These are phyloP conservation scores for Danio jaintianensis DNA, from an alignment of 2,797 vertebrate genomes.

Conservation along the genomic window DNA sequence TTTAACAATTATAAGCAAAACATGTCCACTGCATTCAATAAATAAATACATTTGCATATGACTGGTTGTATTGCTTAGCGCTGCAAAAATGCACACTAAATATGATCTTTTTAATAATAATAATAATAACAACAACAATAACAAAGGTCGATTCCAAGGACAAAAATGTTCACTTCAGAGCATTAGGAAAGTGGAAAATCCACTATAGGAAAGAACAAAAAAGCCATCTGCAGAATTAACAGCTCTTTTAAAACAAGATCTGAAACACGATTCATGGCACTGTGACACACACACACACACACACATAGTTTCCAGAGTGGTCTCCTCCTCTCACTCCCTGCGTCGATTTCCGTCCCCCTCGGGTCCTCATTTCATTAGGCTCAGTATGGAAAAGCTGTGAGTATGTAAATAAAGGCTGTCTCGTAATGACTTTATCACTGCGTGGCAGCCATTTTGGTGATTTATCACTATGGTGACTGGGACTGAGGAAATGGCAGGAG, in stretches of 20 bases:
- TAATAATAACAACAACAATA: no score
- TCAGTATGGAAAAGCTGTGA: slow-evolving; percentile 23
- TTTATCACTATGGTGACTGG: slow-evolving; percentile 28
- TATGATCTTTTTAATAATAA: no score
- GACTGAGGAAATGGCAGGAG: slow-evolving; percentile 21
- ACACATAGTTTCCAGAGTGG: slow-evolving; percentile 3
- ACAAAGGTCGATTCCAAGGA: no score
- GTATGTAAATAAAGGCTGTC: slow-evolving; percentile 40
- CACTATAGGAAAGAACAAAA: slow-evolving; percentile 13
- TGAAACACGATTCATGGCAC: neutral
- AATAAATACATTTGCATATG: no score
- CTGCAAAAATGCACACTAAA: no score
- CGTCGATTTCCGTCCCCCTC: slow-evolving; percentile 5
- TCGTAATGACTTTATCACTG: slow-evolving; percentile 34
- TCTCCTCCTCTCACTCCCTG: slow-evolving; percentile 29
- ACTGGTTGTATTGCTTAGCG: no score
- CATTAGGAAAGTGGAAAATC: slow-evolving; percentile 9
- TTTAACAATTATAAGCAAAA: no score
- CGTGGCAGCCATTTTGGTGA: slow-evolving; percentile 29
- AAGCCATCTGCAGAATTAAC: slow-evolving; percentile 21
- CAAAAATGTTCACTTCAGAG: neutral
- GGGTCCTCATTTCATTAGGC: slow-evolving; percentile 34
- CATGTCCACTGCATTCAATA: no score
- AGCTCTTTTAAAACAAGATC: slow-evolving; percentile 32
- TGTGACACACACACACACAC: neutral